phyloP scores from a whole-genome alignment of 2,113 vertebrate genomes.

The Agelaius tricolor region DNA sequence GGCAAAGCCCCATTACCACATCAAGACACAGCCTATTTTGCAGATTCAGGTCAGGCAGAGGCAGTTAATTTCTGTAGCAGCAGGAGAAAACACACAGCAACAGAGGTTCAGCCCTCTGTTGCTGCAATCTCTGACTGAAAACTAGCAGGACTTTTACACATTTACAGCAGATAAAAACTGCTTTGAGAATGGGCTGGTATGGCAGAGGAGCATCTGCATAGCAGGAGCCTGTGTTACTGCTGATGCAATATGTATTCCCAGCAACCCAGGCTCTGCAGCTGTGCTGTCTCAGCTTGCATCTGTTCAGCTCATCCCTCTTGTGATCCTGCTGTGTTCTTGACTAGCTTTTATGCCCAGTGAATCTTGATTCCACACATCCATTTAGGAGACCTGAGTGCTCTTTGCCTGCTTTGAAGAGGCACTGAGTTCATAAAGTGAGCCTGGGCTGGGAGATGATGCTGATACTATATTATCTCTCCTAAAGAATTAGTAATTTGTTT shows the following conservation, averaged over 20 bases:
- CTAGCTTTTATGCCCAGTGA: background rate
- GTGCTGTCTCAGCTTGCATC: background rate
- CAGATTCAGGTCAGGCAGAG: background rate
- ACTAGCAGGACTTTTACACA: background rate
- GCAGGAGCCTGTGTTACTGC: background rate
- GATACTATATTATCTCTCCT: background rate
- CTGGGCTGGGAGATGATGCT: background rate
- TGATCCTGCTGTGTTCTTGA: background rate
- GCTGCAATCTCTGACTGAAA: background rate
- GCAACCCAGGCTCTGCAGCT: background rate
- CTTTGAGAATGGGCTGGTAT: background rate
- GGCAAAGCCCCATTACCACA: background rate
- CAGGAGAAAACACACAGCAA: background rate
- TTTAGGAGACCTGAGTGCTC: background rate
- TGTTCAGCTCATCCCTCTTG: background rate
- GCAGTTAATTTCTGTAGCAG: background rate
- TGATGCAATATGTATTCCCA: accelerated
- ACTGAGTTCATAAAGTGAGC: background rate
- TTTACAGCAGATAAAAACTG: background rate
- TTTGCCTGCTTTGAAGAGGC: background rate
- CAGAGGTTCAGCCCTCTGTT: background rate
- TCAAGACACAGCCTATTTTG: background rate
- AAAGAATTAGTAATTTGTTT: background rate
- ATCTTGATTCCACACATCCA: accelerated
- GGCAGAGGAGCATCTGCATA: background rate